A percentile compares a stretch with the other conserved stretches of the same genome.
Evolutionary conservation across 2,113 vertebrate genomes (phyloP).

Genomic region (Elanus axillaris): DNA sequence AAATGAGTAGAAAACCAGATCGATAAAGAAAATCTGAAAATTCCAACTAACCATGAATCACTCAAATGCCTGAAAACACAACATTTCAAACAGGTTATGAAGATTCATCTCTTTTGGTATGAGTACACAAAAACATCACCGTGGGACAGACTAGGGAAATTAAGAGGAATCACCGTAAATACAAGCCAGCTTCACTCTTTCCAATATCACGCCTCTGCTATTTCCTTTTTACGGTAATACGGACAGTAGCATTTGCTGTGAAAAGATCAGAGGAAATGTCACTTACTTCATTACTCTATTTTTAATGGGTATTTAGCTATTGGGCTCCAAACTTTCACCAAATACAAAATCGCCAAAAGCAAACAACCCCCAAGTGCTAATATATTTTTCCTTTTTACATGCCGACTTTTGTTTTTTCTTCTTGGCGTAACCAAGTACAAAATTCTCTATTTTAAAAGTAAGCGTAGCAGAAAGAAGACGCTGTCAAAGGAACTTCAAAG

Average conservation of each 20-base stretch:
- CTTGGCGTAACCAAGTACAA: neutral
- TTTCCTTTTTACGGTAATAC: neutral
- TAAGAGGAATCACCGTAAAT: neutral
- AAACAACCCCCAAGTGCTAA: neutral
- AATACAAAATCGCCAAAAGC: neutral
- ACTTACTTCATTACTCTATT: conserved; percentile 48
- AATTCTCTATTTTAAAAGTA: neutral
- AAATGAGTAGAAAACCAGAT: neutral
- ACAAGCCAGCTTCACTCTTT: neutral
- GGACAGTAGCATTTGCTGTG: neutral
- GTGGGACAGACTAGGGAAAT: neutral
- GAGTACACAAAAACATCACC: neutral
- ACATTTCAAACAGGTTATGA: neutral
- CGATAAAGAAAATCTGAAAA: neutral
- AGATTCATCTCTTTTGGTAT: neutral
- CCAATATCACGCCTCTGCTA: neutral
- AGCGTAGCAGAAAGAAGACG: neutral
- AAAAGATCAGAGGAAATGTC: conserved; percentile 46
- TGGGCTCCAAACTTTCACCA: neutral
- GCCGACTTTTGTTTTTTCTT: neutral
- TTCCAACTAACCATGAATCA: neutral
- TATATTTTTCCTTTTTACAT: neutral
- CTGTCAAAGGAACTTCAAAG: neutral
- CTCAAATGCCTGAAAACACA: neutral
- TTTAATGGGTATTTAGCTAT: neutral